Conservation (phyloP, 2,113 vertebrate species). For the Harpagus bidentatus region DNA sequence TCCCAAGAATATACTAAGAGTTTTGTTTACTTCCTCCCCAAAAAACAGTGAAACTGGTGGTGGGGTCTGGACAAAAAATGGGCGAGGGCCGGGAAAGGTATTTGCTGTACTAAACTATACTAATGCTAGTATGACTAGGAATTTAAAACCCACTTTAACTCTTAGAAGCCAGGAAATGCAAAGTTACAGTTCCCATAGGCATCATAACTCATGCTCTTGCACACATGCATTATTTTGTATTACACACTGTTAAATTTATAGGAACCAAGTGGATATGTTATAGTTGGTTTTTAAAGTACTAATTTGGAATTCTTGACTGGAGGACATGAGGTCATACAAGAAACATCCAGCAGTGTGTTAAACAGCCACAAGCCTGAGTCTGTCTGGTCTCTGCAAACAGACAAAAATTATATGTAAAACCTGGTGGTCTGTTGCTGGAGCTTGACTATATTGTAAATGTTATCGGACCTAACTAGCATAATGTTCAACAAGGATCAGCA, state of each 20-base stretch:
- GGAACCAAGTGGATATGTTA: not conserved
- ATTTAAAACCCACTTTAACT: slow-evolving; percentile 18
- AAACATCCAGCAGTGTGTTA: not conserved
- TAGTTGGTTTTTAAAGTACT: slow-evolving; percentile 39
- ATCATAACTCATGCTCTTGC: not conserved
- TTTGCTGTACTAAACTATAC: not conserved
- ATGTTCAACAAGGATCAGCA: not conserved
- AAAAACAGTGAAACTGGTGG: not conserved
- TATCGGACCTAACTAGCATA: not conserved
- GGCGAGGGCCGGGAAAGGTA: not conserved
- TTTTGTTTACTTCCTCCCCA: not conserved
- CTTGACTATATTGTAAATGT: not conserved
- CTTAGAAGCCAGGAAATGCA: slow-evolving; percentile 34
- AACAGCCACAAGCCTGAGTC: not conserved
- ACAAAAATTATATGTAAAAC: not conserved
- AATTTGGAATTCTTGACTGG: not conserved
- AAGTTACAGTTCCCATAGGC: slow-evolving; percentile 26
- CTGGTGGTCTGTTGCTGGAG: not conserved
- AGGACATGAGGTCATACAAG: not conserved
- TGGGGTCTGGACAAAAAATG: not conserved
- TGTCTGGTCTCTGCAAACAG: not conserved
- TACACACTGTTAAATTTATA: slow-evolving; percentile 45
- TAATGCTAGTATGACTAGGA: not conserved
- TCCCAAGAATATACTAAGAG: not conserved
- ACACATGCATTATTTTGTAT: slow-evolving; percentile 42